Evolutionary conservation across 2,888 invertebrate species (phyloP), one percentile per base, ranked within the genome.

Genomic region (Rhimphoctona megacephalus): DNA sequence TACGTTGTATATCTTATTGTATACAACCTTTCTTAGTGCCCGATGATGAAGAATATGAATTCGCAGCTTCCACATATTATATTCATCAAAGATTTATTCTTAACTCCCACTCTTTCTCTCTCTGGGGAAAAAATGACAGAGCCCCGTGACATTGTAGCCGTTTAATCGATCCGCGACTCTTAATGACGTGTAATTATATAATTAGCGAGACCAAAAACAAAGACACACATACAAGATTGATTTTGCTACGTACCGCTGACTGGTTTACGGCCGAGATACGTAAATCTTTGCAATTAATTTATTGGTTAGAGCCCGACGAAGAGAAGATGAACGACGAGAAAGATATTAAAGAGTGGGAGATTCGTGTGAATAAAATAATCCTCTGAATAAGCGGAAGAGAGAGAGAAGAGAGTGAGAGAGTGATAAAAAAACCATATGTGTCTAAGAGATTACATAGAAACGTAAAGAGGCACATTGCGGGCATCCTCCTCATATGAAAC

Each of bases 211-310:
- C 89, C 88, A 72, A 66, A 66, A 49, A 76, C 46, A 17, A 39
- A 52, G 39, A 30, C 36, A 61, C 57, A 49, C 57, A 25, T 17
- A 70, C 6, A 30, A 61, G 52, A 61, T 19, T 4, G 52, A 80
- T 80, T 80, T 72, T 17, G 73, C 66, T 52, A 76, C 79, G 64
- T 82, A 81, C 90, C 89, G 92, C 89, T 91, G 93, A 93, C 92
- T 93, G 92, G 91, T 93, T 94, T 94, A 93, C 91, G 89, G 91
- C 89, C 90, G 90, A 91, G 94, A 94, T 94, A 93, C 93, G 93
- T 93, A 93, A 93, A 94, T 93, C 94, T 93, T 91, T 73, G 91
- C 90, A 92, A 94, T 94, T 93, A 94, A 94, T 93, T 94, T 92
- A 94, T 92, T 92, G 92, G 90, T 87, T 88, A 89, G 88, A 87